Evolutionary conservation across 2,888 invertebrate species (phyloP), one percentile per base, ranked within the genome.

Genomic region (Trichogramma evanescens): DNA sequence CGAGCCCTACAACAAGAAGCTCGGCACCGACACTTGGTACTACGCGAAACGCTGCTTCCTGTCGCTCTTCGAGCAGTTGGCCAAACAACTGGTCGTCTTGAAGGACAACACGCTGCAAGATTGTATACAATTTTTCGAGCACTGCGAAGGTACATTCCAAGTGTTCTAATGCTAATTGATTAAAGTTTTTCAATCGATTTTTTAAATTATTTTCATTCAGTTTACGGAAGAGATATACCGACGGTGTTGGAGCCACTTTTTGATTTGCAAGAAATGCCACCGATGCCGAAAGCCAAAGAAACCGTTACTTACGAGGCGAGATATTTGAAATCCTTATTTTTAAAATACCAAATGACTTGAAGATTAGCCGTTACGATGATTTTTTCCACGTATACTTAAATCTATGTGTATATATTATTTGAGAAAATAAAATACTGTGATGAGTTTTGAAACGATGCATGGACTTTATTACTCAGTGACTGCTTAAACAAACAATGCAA

Each of bases 11-110:
- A 89, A 91, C 73, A 93, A 93, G 78, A 92, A 97, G 74, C 82
- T 99, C 6, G 97, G 98, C 10, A 95, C 96, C 0, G 98, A 99
- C 74, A 99, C 99, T 4, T 99, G 99, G 99, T 90, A 93, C 76
- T 97, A 98, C 75, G 93, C 96, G 1, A 98, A 98, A 76, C 83
- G 97, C 63, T 97, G 96, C 74, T 93, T 98, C 74, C 80, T 98
- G 60, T 93, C 93, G n/a, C 84, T 95, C 69, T 84, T 94, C 61
- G 94, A 95, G 80, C 93, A 93, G 77, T 81, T 94, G 69, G 86
- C 93, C 0, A 95, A 95, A 72, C 94, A 95, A 75, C 86, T 93
- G 80, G 89, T 95, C 60, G 89, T 91, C 53, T 84, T 94, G 55
- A 86, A 90, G 73, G 95, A 96, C 80, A 84, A 88, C 39, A 90